Evolutionary conservation across 2,797 vertebrate species (phyloP).

Genomic region (Carduelis carduelis): DNA sequence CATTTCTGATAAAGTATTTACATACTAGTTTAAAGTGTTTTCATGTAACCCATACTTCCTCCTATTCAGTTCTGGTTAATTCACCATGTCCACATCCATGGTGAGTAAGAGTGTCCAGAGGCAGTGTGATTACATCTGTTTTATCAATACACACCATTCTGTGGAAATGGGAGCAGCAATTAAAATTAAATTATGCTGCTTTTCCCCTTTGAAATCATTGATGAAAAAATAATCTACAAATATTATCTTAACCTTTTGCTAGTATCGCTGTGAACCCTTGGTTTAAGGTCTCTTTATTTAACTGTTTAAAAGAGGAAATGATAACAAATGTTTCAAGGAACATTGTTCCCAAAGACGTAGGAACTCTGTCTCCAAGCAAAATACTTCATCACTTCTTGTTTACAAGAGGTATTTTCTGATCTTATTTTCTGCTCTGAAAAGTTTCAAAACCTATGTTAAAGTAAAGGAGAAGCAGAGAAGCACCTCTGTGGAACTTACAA

Average conservation of each 20-base stretch:
- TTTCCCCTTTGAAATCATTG: conserved; percentile 35
- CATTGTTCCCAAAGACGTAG: not conserved
- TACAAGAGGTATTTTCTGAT: not conserved
- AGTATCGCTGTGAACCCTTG: not conserved
- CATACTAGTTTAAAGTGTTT: not conserved
- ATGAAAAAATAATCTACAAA: conserved; percentile 16
- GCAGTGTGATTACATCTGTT: conserved; percentile 17
- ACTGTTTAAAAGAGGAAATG: conserved; percentile 49
- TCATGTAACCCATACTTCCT: conserved; percentile 5
- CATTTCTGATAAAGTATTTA: conserved; percentile 21
- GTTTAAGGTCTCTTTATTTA: conserved; percentile 37
- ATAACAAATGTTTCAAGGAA: conserved; percentile 25
- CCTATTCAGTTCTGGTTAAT: conserved; percentile 25
- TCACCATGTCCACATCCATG: not conserved
- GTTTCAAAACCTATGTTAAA: not conserved
- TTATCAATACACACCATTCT: not conserved
- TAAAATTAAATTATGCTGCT: conserved; percentile 17
- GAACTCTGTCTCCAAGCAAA: conserved; percentile 11
- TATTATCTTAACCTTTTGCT: conserved; percentile 49
- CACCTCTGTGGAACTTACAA: not conserved
- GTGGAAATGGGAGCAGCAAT: not conserved
- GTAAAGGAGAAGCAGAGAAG: not conserved
- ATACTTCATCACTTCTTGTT: conserved; percentile 13
- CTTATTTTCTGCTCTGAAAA: not conserved
- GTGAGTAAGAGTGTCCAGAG: not conserved